Evolutionary conservation across 2,797 vertebrate species (phyloP).

Genomic region (Kryptolebias ocellatus): DNA sequence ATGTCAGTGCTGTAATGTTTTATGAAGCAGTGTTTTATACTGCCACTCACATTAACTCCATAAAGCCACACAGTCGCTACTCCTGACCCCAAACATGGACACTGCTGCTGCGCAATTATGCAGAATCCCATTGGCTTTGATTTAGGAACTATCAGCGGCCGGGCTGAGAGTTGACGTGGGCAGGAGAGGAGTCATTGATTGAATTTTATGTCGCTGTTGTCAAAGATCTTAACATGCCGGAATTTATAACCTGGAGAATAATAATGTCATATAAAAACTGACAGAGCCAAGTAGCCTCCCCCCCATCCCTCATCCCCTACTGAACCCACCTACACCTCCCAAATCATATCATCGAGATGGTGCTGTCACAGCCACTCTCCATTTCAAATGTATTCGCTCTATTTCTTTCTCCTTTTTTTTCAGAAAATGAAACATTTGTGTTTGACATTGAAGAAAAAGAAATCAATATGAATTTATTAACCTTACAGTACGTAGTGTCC

Average conservation of each 20-base stretch:
- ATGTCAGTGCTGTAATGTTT: slow-evolving; percentile 54
- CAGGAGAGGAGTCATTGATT: slow-evolving; percentile 81
- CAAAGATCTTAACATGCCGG: slow-evolving; percentile 85
- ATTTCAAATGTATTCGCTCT: slow-evolving; percentile 62
- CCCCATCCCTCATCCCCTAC: not conserved
- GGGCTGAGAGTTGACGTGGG: slow-evolving; percentile 48
- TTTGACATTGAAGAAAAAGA: slow-evolving; percentile 69
- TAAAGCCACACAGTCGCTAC: slow-evolving; percentile 52
- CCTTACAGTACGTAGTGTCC: slow-evolving; percentile 52
- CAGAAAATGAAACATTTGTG: slow-evolving; percentile 79
- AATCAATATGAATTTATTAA: slow-evolving; percentile 79
- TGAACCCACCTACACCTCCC: not conserved
- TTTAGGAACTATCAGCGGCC: slow-evolving; percentile 79
- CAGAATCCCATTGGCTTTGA: slow-evolving; percentile 78
- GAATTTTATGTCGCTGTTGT: slow-evolving; percentile 86
- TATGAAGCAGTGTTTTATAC: slow-evolving; percentile 68
- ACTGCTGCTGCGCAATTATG: slow-evolving; percentile 76
- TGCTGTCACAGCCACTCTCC: slow-evolving; percentile 50
- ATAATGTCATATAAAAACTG: slow-evolving; percentile 88
- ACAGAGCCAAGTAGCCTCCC: slow-evolving; percentile 67
- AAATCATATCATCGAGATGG: slow-evolving; percentile 53
- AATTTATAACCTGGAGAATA: slow-evolving; percentile 86
- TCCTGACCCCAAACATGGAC: slow-evolving; percentile 46
- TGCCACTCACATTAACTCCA: slow-evolving; percentile 66
- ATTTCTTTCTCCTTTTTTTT: slow-evolving; percentile 29